Evolutionary conservation across 2,797 vertebrate species (phyloP), one percentile per base, ranked within the genome.

Genomic region (Adrianichthys oophorus): DNA sequence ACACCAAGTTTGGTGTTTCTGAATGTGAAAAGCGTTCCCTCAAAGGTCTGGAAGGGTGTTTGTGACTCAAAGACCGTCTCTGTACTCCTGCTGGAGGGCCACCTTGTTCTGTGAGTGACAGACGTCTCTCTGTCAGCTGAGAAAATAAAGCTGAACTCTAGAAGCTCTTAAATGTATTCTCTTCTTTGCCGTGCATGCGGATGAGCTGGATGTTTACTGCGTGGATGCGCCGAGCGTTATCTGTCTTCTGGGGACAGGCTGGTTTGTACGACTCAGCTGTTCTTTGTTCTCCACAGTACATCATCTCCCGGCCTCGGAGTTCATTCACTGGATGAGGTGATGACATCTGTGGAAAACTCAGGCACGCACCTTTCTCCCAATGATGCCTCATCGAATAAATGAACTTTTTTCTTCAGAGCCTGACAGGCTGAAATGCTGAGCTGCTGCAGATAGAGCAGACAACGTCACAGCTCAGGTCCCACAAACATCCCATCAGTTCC

Each of bases 241-340:
- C 62, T 32, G 65, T 72, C 74, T 75, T 71, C 41, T 23, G 65
- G 53, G 69, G 75, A 70, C 63, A 68, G 68, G 67, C 69, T 69
- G 68, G 65, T 74, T 72, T 70, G 64, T 68, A 68, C 70, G 70
- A 69, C 55, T 82, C 72, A 84, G 80, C 68, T 42, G 57, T 67
- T 84, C 68, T 46, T 45, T 55, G 72, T 74, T 67, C 67, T 32
- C 45, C 26, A 23, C 44, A 18, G 44, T 45, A 18, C 6, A 45
- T 17, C 15, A 17, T 18, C 17, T 18, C 17, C 5, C 7, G 8
- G 17, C 18, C 18, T 45, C 17, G 17, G 44, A 19, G 44, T 45
- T 45, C 44, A 18, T 45, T 45, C 44, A 18, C n/a, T 14, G 19
- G 52, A 15, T 16, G 70, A 62, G 65, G 65, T 62, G 65, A 65